Percentiles rank a stretch among this genome's conserved stretches.
These are phyloP conservation scores for Rhopalosiphum maidis DNA, from an alignment of 1,140 invertebrate genomes.

Conservation along the genomic window DNA sequence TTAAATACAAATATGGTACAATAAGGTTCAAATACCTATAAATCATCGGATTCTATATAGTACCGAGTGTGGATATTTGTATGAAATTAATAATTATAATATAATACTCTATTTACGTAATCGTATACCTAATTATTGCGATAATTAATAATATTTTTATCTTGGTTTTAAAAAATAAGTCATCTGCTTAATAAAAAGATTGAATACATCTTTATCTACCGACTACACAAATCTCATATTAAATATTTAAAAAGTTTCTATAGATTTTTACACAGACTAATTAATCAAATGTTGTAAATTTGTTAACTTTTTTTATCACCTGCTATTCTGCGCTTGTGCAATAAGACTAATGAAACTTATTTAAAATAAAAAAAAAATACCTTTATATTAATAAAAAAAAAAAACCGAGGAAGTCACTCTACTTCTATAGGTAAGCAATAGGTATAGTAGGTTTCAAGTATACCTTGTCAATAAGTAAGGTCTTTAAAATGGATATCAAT, in stretches of 20 bases:
- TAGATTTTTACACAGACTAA: background rate
- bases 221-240: background rate
- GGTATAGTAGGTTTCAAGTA: background rate
- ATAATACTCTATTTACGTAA: background rate
- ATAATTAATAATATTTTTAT: background rate
- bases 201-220: constrained; percentile 16
- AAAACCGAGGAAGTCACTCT: background rate
- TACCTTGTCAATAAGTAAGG: background rate
- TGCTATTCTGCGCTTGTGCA: background rate
- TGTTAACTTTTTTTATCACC: constrained; percentile 3
- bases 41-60: background rate
- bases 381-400: background rate
- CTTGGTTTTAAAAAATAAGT: background rate
- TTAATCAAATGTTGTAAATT: background rate
- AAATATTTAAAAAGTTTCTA: constrained; percentile 29
- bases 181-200: background rate
- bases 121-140: background rate
- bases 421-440: background rate
- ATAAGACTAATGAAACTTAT: background rate
- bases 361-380: background rate
- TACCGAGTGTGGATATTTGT: background rate
- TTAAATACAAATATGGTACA: background rate
- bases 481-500: background rate
- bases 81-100: background rate
- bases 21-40: background rate